These are phyloP conservation scores for Muntiacus muntjak DNA, from an alignment of 2,113 vertebrate species.

Conservation along the genomic window DNA sequence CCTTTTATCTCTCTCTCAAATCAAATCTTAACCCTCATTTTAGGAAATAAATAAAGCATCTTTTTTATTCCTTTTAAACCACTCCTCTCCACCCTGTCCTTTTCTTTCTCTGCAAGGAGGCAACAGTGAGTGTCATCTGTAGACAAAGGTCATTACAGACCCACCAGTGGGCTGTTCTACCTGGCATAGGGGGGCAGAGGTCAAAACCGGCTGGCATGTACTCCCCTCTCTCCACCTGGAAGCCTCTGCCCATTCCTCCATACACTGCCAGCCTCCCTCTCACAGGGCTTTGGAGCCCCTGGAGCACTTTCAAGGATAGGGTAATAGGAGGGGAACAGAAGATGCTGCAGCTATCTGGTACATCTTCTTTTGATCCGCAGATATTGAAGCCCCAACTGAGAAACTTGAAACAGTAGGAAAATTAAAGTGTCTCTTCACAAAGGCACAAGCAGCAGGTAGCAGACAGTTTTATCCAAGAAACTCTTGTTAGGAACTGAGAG, in stretches of 20 bases:
- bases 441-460: constrained; percentile 1
- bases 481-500: not conserved
- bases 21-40: not conserved
- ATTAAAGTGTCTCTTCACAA: constrained; percentile 37
- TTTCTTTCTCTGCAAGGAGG: not conserved
- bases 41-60: not conserved
- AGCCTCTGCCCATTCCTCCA: not conserved
- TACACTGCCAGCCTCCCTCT: not conserved
- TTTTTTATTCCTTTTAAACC: not conserved
- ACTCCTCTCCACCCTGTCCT: rapidly evolving
- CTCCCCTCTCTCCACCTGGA: not conserved
- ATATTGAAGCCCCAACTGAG: not conserved
- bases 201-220: not conserved
- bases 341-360: not conserved
- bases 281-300: not conserved
- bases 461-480: constrained; percentile 31
- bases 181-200: not conserved
- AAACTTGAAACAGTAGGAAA: constrained; percentile 36
- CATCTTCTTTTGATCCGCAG: constrained; percentile 29
- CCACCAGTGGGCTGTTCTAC: not conserved
- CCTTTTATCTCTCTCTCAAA: not conserved
- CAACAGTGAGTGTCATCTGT: not conserved
- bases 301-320: not conserved
- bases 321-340: not conserved
- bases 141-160: not conserved